Evolutionary conservation across 2,797 vertebrate genomes (phyloP).

Genomic region (Bradypodion ventrale): DNA sequence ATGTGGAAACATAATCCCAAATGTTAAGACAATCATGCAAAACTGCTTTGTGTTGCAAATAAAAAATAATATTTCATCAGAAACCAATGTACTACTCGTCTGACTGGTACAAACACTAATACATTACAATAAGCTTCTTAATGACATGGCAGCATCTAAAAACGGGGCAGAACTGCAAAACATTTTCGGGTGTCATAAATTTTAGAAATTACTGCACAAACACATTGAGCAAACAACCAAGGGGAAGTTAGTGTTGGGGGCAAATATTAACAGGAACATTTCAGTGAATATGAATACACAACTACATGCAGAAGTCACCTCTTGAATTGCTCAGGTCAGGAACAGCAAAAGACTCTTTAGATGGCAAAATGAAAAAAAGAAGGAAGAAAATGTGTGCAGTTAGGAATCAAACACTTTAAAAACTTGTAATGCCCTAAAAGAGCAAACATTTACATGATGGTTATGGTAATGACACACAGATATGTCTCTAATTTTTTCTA

Average conservation of each 20-base stretch:
- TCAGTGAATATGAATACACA: constrained; percentile 73
- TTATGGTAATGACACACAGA: not conserved
- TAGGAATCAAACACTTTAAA: constrained; percentile 73
- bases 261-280: constrained; percentile 40
- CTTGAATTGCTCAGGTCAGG: constrained; percentile 98
- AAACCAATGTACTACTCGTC: constrained; percentile 31
- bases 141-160: constrained; percentile 19
- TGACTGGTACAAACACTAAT: constrained; percentile 1
- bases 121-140: not conserved
- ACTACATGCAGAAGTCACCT: constrained; percentile 93
- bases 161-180: not conserved
- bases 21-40: constrained; percentile 62
- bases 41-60: constrained; percentile 20
- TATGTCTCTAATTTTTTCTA: not conserved
- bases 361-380: constrained; percentile 75
- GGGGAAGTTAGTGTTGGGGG: constrained; percentile 53
- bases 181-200: constrained; percentile 18
- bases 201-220: constrained; percentile 47
- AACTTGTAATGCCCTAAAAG: constrained; percentile 36
- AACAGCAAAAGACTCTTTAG: constrained; percentile 98
- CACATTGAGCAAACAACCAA: constrained; percentile 55
- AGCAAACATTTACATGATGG: constrained; percentile 46
- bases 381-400: constrained; percentile 82
- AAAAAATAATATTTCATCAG: constrained; percentile 18
- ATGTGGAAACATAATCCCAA: constrained; percentile 42